phyloP scores from a whole-genome alignment of 1,140 invertebrate species.

The Onthophagus taurus region DNA sequence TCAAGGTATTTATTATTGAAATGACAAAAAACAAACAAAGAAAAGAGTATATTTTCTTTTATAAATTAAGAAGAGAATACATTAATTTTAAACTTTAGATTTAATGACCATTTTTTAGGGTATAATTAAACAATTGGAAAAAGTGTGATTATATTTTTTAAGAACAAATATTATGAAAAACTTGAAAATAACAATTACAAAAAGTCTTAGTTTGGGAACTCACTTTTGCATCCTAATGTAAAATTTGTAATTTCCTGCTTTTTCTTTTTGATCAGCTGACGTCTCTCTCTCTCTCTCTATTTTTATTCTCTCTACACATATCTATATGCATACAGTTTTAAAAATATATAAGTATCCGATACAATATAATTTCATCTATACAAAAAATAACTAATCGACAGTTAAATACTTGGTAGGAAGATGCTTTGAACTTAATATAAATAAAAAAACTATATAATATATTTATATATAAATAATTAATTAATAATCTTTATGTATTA shows the following conservation, averaged over 20 bases:
- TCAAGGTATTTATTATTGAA: not conserved
- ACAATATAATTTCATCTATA: not conserved
- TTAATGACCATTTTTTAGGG: too few relatives aligned
- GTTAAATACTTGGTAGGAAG: constrained; percentile 38
- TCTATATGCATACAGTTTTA: constrained; percentile 10
- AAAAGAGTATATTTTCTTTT: constrained; percentile 24
- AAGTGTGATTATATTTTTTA: too few relatives aligned
- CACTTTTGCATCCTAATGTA: too few relatives aligned
- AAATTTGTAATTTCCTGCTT: too few relatives aligned
- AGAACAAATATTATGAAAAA: too few relatives aligned
- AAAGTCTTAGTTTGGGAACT: too few relatives aligned
- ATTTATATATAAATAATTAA: not conserved
- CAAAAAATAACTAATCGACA: constrained; percentile 2
- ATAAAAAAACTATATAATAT: constrained; percentile 6
- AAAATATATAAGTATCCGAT: not conserved
- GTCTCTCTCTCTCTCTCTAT: constrained; percentile 4
- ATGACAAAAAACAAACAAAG: constrained; percentile 16
- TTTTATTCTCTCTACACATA: not conserved
- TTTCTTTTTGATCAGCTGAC: too few relatives aligned
- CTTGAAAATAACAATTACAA: too few relatives aligned
- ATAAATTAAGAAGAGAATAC: too few relatives aligned
- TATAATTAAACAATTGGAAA: too few relatives aligned
- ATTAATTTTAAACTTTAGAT: too few relatives aligned
- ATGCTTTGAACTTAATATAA: constrained; percentile 28
- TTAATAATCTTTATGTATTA: constrained; percentile 15